Evolutionary conservation across 2,113 vertebrate species (phyloP).

Genomic region (Larimichthys polyactis): DNA sequence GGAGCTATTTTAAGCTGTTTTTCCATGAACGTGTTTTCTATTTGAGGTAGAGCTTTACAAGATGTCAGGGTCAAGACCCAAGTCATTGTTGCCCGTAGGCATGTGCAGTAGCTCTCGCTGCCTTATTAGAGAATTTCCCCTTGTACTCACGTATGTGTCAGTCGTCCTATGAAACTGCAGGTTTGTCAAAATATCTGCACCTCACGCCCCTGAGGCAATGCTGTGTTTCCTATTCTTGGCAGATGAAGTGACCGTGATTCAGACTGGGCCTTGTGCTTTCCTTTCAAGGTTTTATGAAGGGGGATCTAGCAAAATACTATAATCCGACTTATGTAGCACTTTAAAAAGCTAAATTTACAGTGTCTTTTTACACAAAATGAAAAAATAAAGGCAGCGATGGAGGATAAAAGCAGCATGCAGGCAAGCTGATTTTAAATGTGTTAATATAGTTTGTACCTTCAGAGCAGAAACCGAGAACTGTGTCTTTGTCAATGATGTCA

Average conservation of each 20-base stretch:
- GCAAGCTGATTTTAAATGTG: neutral
- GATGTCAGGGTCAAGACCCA: conserved; percentile 25
- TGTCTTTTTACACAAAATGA: neutral
- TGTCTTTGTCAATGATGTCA: neutral
- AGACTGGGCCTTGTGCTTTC: neutral
- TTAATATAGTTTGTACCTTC: neutral
- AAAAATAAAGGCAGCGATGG: neutral
- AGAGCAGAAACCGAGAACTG: no score
- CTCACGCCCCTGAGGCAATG: neutral
- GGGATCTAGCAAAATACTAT: neutral
- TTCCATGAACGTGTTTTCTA: conserved; percentile 10
- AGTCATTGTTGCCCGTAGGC: conserved; percentile 11
- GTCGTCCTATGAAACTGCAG: neutral
- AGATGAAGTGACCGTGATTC: conserved; percentile 45
- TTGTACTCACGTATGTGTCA: neutral
- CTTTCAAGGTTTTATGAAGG: conserved; percentile 4
- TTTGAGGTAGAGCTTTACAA: conserved; percentile 20
- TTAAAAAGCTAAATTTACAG: neutral
- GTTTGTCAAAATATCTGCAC: conserved; percentile 8
- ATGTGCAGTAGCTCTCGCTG: neutral
- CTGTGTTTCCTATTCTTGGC: conserved; percentile 10
- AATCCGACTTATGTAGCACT: neutral
- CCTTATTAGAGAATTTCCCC: conserved; percentile 10
- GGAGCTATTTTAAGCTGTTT: conserved; percentile 25
- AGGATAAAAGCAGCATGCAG: neutral